Base-by-base conservation (phyloP, 2,113 vertebrate genomes). In the Blennius ocellaris region DNA sequence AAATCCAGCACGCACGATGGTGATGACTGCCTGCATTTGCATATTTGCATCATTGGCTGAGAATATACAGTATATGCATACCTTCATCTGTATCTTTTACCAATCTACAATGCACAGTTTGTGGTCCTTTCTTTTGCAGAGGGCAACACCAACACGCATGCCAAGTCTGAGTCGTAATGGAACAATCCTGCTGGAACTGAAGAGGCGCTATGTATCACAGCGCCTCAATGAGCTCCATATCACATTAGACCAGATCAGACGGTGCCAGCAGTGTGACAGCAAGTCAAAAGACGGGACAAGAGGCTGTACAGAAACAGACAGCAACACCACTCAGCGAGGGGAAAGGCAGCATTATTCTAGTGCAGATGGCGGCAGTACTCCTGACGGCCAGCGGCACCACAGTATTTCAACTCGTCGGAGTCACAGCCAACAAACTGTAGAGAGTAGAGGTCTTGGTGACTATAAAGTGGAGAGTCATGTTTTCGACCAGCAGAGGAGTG, bases 161-260 rank as follows among this genome's bases (percentile, higher is more conserved):
- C 72, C 86, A 49, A 76, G 80, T 53, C 86, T 88, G 47, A 90
- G 88, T 80, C 83, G 80, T 72, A 85, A 83, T 75, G 90, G 86
- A 81, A 91, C 90, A 67, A 52, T 81, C 52, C 82, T 90, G 69
- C 72, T 93, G 86, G 88, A 93, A 61, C 77, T 92, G 78, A 90
- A 85, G 84, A 88, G 90, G 64, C 72, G 49, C 17, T 79, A 80
- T 52, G 63, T 92, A 79, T 87, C 79, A 39, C 92, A 90, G 80
- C 88, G 87, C 57, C 88, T 93, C 73, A 61, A 83, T 58, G 86
- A 92, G 86, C 89, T 93, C 68, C 88, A 92, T 74, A 73, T 81
- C 77, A 90, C 76, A 65, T 89, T 90, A 83, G 77, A 61, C 45
- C 78, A 73, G 53, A 85, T 89, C 72, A 77, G 73, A 62, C 65